Percentiles rank a stretch among this genome's conserved stretches.
Conservation (phyloP, 1,140 invertebrate genomes). For the Magallana ariakensis region DNA sequence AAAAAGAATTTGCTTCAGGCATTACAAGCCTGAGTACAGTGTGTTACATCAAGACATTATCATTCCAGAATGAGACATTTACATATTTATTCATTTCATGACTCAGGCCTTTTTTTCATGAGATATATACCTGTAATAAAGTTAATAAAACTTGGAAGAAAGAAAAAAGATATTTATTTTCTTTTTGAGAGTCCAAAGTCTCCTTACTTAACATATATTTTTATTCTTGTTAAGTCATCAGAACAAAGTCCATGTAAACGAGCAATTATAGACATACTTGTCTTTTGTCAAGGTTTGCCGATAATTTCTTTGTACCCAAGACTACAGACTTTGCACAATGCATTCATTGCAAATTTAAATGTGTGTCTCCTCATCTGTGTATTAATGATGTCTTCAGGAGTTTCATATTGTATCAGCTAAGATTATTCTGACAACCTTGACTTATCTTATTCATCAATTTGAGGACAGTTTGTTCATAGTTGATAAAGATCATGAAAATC, state of each 20-base stretch:
- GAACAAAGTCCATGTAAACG: background rate
- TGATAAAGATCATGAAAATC: too few relatives aligned
- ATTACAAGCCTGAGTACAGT: background rate
- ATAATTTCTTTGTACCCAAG: background rate
- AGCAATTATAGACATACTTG: background rate
- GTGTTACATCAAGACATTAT: background rate
- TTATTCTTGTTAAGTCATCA: background rate
- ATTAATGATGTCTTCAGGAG: too few relatives aligned
- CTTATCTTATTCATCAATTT: too few relatives aligned
- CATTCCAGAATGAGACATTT: background rate
- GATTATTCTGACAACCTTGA: too few relatives aligned
- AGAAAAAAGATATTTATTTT: too few relatives aligned
- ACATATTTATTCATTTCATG: background rate
- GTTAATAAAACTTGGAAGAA: too few relatives aligned
- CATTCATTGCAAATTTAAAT: too few relatives aligned
- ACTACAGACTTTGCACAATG: too few relatives aligned
- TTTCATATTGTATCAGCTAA: too few relatives aligned
- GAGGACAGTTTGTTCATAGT: too few relatives aligned
- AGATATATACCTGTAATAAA: too few relatives aligned
- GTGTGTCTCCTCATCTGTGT: too few relatives aligned
- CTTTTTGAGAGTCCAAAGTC: background rate
- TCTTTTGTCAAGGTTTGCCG: background rate
- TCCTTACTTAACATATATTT: background rate
- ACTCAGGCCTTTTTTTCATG: background rate
- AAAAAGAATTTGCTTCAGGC: slow-evolving; percentile 38